These are phyloP conservation scores for Erpetoichthys calabaricus DNA, from an alignment of 2,797 vertebrate species.

Conservation along the genomic window DNA sequence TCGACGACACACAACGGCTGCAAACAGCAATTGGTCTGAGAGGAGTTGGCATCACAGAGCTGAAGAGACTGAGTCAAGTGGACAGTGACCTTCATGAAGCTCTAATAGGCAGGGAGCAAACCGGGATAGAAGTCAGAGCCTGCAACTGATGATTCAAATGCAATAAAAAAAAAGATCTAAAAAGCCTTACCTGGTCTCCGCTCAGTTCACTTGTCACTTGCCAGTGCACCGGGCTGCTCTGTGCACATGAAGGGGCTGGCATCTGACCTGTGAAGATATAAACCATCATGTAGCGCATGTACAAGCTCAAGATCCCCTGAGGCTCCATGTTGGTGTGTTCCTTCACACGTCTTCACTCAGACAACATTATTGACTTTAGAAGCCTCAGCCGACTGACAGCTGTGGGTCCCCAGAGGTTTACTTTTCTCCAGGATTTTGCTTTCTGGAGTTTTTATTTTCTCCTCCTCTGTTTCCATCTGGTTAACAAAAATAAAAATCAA, in stretches of 20 bases:
- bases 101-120: conserved; percentile 17
- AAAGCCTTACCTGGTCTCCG: conserved; percentile 34
- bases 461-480: too few species aligned
- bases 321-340: too few species aligned
- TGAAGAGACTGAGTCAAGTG: conserved; percentile 39
- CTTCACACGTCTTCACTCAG: neutral
- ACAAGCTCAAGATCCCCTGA: too few species aligned
- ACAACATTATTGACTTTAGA: neutral
- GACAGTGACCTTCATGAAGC: conserved; percentile 41
- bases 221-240: conserved; percentile 35
- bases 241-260: conserved; percentile 31
- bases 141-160: neutral
- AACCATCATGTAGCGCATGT: neutral
- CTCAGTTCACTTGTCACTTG: conserved; percentile 28
- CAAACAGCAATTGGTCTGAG: conserved; percentile 47
- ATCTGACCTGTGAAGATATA: conserved; percentile 28
- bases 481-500: too few species aligned
- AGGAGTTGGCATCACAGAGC: conserved; percentile 46
- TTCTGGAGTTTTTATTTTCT: neutral
- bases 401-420: neutral
- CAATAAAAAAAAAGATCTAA: neutral
- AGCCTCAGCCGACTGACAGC: neutral
- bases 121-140: neutral
- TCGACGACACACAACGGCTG: conserved; percentile 57
- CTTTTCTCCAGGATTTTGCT: neutral